These are phyloP conservation scores for Xylocampa areola DNA, from an alignment of 2,888 invertebrate species.

Conservation along the genomic window DNA sequence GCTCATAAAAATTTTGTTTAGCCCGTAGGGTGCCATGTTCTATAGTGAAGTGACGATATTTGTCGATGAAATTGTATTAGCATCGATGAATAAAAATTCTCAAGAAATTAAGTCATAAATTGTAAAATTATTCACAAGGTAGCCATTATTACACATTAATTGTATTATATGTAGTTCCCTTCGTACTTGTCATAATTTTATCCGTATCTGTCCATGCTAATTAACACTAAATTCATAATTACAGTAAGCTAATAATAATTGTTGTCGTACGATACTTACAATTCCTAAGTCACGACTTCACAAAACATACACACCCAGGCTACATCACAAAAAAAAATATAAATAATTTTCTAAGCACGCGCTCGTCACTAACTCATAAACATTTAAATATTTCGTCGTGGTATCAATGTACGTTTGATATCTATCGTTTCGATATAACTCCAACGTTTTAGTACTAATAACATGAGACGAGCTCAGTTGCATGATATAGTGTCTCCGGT, in stretches of 20 bases:
- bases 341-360: conserved; percentile 4
- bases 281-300: no score
- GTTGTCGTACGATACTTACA: no score
- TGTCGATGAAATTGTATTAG: conserved; percentile 57
- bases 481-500: conserved; percentile 79
- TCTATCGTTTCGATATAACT: conserved; percentile 81
- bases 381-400: conserved; percentile 73
- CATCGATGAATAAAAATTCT: conserved; percentile 36
- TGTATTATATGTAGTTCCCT: no score
- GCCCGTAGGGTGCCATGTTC: conserved; percentile 66
- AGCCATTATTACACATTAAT: conserved; percentile 1
- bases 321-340: conserved; percentile 2
- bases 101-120: conserved; percentile 44
- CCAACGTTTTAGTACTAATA: conserved; percentile 82
- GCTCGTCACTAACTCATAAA: conserved; percentile 69
- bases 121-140: conserved; percentile 33
- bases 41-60: conserved; percentile 67
- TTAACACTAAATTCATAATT: no score
- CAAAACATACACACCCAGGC: no score
- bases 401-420: conserved; percentile 77
- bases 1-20: conserved; percentile 74
- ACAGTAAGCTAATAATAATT: no score
- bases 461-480: conserved; percentile 60
- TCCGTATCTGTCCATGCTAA: no score
- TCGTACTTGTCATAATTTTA: no score